phyloP scores from a whole-genome alignment of 2,113 vertebrate genomes.

The Falco punctatus region DNA sequence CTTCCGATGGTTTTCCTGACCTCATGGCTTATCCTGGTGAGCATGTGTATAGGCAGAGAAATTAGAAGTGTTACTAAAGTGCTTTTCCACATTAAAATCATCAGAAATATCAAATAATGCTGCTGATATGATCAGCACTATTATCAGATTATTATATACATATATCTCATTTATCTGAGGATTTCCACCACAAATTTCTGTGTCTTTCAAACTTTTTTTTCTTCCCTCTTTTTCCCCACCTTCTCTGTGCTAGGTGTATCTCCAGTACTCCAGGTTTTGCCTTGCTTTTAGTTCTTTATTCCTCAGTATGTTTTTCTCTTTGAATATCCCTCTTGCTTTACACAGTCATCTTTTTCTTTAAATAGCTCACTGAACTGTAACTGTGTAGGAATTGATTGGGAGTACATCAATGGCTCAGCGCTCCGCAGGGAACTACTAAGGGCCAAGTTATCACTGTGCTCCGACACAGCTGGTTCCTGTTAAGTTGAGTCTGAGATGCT shows the following conservation, averaged over 20 bases:
- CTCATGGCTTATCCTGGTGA: background rate
- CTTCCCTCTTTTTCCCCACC: background rate
- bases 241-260: background rate
- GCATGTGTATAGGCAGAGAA: background rate
- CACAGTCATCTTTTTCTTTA: background rate
- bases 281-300: background rate
- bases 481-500: constrained; percentile 31
- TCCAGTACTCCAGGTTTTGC: background rate
- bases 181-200: background rate
- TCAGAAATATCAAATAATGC: background rate
- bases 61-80: background rate
- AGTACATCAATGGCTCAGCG: constrained; percentile 45
- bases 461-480: constrained; percentile 31
- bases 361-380: constrained; percentile 58
- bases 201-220: background rate
- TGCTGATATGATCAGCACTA: background rate
- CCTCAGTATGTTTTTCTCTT: background rate
- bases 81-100: background rate
- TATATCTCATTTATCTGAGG: background rate
- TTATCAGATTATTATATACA: background rate
- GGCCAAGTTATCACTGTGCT: constrained; percentile 48
- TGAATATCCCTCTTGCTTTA: background rate
- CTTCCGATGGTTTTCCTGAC: background rate
- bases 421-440: constrained; percentile 39
- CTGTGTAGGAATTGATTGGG: constrained; percentile 65